Evolutionary conservation across 2,797 vertebrate genomes (phyloP), one percentile per base, ranked within the genome.

Genomic region (Peromyscus nudipes): DNA sequence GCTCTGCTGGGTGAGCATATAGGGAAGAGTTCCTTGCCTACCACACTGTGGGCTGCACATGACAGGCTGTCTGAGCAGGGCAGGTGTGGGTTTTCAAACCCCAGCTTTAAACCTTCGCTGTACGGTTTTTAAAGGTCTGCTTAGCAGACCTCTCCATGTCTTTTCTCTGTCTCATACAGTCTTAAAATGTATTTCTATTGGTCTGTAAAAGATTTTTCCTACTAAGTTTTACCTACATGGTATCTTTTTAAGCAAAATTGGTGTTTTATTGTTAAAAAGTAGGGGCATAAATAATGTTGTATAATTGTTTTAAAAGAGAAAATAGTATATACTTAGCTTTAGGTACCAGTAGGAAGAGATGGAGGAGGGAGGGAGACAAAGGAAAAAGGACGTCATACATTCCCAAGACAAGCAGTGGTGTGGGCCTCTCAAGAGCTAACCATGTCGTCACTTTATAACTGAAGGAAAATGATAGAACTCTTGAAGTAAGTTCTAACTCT

Each of bases 1-100:
- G 99, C 98, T 98, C 90, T 73, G 0, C 97, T 97, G 98, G 98
- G 96, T 91, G 95, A 97, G 97, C 98, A 84, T 95, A 93, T 97
- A 98, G 96, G 95, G 98, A 92, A 98, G 96, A 97, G 73, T 90
- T 98, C 88, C 76, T 96, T 97, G 81, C 97, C 96, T 97, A 84
- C 97, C 96, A 96, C 97, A 97, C 98, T 97, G 98, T 97, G 95
- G 98, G 98, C 96, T 23, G 37, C 46, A 5, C 16, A 55, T 60
- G 49, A 27, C 5, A 3, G 14, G 55, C 86, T 11, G 8, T 92
- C 98, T 25, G 55, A 98, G 96, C 89, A 80, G 25, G 11, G 80
- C 85, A 27, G 87, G 69, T 84, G 95, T 93, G 97, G 97, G 40
- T 91, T 97, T 76, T 96, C 96, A 97, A 55, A 91, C 92, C 89